These are phyloP conservation scores for Choloepus hoffmanni DNA, from an alignment of 2,113 vertebrate genomes.

Conservation along the genomic window DNA sequence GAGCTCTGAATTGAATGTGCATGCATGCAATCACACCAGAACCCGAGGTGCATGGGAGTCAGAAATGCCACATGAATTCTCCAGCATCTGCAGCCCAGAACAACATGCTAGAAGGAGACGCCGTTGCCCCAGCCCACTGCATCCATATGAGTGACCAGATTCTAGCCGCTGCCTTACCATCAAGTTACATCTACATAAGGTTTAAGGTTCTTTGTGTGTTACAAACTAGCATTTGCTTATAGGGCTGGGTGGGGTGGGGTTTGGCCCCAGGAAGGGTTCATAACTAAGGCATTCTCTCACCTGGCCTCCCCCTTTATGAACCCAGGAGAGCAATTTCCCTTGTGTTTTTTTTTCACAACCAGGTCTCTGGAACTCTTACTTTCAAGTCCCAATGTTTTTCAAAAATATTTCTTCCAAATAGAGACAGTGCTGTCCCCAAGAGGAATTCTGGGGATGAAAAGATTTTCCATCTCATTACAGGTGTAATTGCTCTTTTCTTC, in stretches of 20 bases:
- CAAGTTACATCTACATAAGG: not conserved
- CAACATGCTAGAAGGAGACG: not conserved
- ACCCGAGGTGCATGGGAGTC: too few relatives aligned
- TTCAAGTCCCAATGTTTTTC: slow-evolving; percentile 20
- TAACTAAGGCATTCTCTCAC: not conserved
- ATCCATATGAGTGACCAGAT: not conserved
- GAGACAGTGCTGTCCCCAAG: not conserved
- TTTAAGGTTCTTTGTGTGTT: not conserved
- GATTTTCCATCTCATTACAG: slow-evolving; percentile 56
- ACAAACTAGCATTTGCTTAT: not conserved
- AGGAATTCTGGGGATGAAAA: slow-evolving; percentile 41
- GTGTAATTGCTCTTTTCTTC: slow-evolving; percentile 46
- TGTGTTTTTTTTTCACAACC: not conserved
- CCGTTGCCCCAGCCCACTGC: not conserved
- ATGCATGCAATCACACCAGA: not conserved
- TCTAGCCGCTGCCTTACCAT: not conserved
- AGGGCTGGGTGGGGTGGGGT: too few relatives aligned
- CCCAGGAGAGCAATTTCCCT: not conserved
- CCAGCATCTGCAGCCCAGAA: not conserved
- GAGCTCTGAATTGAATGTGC: not conserved
- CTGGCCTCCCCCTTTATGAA: not conserved
- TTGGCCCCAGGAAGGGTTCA: not conserved
- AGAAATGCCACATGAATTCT: accelerated
- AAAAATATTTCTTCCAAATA: slow-evolving; percentile 49
- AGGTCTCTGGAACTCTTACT: slow-evolving; percentile 16